phyloP scores from a whole-genome alignment of 2,888 invertebrate species.

The Cactoblastis cactorum region DNA sequence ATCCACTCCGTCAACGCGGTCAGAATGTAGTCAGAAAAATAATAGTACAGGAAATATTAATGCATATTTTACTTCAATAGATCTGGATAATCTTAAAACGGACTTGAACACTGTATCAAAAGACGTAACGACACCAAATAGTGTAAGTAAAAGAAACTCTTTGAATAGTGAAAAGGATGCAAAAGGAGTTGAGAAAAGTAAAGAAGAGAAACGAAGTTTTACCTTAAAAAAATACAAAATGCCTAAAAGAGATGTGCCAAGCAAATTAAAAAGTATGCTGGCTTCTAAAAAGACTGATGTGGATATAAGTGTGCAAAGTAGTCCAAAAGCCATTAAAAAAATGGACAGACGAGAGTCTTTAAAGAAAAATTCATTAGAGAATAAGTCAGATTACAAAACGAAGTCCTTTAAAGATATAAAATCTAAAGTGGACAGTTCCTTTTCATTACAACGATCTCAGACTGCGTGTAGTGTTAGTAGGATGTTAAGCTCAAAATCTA shows the following conservation, averaged over 20 bases:
- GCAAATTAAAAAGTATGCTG: slow-evolving; percentile 87
- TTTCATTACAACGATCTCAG: slow-evolving; percentile 70
- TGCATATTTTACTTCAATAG: slow-evolving; percentile 47
- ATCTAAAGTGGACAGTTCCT: slow-evolving; percentile 85
- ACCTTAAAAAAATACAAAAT: slow-evolving; percentile 86
- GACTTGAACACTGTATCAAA: slow-evolving; percentile 39
- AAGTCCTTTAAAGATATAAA: slow-evolving; percentile 92
- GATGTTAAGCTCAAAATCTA: slow-evolving; percentile 67
- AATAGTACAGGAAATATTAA: slow-evolving; percentile 50
- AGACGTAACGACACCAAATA: slow-evolving; percentile 58
- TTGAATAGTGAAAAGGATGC: slow-evolving; percentile 63
- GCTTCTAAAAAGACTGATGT: slow-evolving; percentile 75
- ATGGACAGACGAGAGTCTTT: slow-evolving; percentile 85
- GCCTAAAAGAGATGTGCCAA: slow-evolving; percentile 87
- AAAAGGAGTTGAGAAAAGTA: slow-evolving; percentile 57
- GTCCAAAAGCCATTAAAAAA: slow-evolving; percentile 79
- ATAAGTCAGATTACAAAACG: slow-evolving; percentile 85
- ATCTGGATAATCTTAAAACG: slow-evolving; percentile 44
- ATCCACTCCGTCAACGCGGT: slow-evolving; percentile 76
- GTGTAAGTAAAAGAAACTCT: slow-evolving; percentile 66
- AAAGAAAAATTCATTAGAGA: slow-evolving; percentile 81
- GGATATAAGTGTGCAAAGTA: slow-evolving; percentile 77
- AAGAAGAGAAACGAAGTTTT: slow-evolving; percentile 76
- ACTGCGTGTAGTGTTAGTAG: slow-evolving; percentile 71
- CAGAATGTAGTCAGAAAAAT: slow-evolving; percentile 74